Percentiles rank a stretch among this genome's conserved stretches.
These are phyloP conservation scores for Scaptomyza hsui DNA, from an alignment of 1,140 invertebrate genomes.

Conservation along the genomic window DNA sequence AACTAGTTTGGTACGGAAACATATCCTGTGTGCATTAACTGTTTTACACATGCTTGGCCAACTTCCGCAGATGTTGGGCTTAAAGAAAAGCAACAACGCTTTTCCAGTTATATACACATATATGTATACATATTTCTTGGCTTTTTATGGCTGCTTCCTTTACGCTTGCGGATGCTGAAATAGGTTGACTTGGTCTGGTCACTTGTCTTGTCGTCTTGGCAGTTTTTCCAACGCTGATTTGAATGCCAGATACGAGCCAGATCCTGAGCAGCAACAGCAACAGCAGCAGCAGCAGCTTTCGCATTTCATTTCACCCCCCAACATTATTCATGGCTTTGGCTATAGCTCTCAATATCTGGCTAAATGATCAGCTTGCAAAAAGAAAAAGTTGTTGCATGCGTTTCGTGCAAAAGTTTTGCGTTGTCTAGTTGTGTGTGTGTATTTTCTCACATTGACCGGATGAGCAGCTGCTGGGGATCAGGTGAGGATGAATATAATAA, in stretches of 20 bases:
- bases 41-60: constrained; percentile 75
- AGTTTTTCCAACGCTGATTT: constrained; percentile 75
- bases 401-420: constrained; percentile 34
- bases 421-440: constrained; percentile 52
- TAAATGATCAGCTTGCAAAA: constrained; percentile 70
- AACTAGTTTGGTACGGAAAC: constrained; percentile 73
- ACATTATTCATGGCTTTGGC: constrained; percentile 45
- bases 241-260: constrained; percentile 71
- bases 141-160: constrained; percentile 37
- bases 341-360: constrained; percentile 57
- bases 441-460: constrained; percentile 82
- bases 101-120: constrained; percentile 51
- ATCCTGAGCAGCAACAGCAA: constrained; percentile 52
- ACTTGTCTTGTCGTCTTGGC: constrained; percentile 52
- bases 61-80: constrained; percentile 57
- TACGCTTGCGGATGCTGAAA: constrained; percentile 59
- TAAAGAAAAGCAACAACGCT: constrained; percentile 23
- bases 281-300: constrained; percentile 73
- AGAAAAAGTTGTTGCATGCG: constrained; percentile 78
- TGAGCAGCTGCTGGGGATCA: constrained; percentile 82
- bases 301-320: constrained; percentile 69
- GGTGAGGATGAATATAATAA: constrained; percentile 83
- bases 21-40: constrained; percentile 82
- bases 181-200: constrained; percentile 34
- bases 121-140: constrained; percentile 33